Base-by-base conservation (phyloP, 2,113 vertebrate species). In the Rutilus rutilus region DNA sequence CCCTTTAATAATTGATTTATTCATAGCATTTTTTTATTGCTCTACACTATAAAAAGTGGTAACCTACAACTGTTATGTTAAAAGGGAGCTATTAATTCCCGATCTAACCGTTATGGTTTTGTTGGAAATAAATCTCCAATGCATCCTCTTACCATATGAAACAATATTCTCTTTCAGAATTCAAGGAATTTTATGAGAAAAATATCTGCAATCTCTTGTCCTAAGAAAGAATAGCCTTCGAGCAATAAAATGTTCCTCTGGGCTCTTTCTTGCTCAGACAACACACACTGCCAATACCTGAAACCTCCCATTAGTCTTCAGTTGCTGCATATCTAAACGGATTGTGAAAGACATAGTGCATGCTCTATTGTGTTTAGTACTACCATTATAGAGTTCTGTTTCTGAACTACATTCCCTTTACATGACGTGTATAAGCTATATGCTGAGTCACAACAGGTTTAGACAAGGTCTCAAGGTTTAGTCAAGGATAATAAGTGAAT, bases 381-480 rank as follows among this genome's bases (percentile, higher is more conserved):
- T 11, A 2, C 59, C 23, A 45, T 60, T 39, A 60, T 45, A 47
- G 2, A 75, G 42, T 75, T 33, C n/a, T 21, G 54, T 87, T 75
- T 82, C 71, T 33, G 52, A 75, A 65, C 19, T 52, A 42, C 10
- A 21, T 17, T 73, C 12, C 27, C 6, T 86, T 52, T 30, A 60
- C 8, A 59, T 52, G 75, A 67, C 14, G 17, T 42, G 42, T 45
- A 50, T 36, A 39, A 27, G 75, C 64, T 45, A n/a, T 25, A 52
- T 54, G 84, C 84, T 80, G 52, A 86, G 65, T 86, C 84, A 86
- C 57, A n/a, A 39, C 36, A 81, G n/a, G 9, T n/a, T 64, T 77
- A 79, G 10, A 65, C 78, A 62, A 65, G 78, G 78, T 81, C 11
- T 50, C 39, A 50, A 47, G 60, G 84, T 42, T 65, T 79, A 69